Conservation (phyloP, 1,140 invertebrate genomes). For the Elymnias hypermnestra region DNA sequence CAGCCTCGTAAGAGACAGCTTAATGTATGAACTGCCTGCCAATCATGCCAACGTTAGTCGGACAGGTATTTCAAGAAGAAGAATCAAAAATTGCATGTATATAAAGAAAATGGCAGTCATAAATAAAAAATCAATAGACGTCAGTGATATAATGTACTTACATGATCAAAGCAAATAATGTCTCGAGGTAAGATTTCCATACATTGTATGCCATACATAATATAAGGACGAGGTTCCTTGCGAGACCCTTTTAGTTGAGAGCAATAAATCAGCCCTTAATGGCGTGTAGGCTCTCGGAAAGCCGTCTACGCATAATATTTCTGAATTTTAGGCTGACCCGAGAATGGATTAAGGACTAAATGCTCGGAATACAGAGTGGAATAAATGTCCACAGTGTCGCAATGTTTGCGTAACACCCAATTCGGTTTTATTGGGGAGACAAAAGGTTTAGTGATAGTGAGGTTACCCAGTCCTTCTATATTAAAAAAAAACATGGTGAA, state of each 20-base stretch:
- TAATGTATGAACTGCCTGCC: no score
- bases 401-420: not conserved
- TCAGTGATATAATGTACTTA: conserved; percentile 23
- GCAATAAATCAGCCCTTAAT: conserved; percentile 61
- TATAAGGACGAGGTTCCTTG: conserved; percentile 33
- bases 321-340: conserved; percentile 44
- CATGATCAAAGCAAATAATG: conserved; percentile 38
- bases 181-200: conserved; percentile 34
- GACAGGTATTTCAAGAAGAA: no score
- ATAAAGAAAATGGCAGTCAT: no score
- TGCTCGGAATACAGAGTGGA: conserved; percentile 25
- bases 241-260: conserved; percentile 56
- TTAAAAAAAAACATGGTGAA: no score
- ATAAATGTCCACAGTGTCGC: conserved; percentile 13
- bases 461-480: no score
- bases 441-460: no score
- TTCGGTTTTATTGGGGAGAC: not conserved
- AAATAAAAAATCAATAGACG: conserved; percentile 31
- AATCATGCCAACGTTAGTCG: no score
- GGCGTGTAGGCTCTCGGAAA: conserved; percentile 38
- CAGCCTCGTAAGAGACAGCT: no score
- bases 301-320: conserved; percentile 41
- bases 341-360: conserved; percentile 20
- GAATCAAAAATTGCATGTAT: no score
- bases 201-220: conserved; percentile 28